These are phyloP conservation scores for Drosophila engyochracea DNA, from an alignment of 2,888 invertebrate genomes.

Conservation along the genomic window DNA sequence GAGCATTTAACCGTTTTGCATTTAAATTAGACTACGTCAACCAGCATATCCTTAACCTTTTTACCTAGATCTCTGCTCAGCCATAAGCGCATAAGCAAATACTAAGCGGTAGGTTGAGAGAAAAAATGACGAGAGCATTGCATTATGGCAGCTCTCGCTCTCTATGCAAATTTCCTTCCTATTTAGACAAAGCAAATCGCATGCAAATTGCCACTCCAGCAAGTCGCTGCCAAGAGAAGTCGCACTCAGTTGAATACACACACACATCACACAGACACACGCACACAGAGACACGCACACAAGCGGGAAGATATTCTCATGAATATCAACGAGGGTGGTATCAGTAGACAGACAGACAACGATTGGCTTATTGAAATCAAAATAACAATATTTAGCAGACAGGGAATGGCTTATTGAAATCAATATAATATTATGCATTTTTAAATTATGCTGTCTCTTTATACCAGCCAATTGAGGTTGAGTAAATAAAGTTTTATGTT, in stretches of 20 bases:
- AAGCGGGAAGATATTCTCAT: conserved; percentile 10
- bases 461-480: not conserved
- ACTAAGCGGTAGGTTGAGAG: conserved; percentile 24
- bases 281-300: conserved; percentile 11
- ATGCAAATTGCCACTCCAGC: conserved; percentile 79
- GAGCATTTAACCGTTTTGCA: conserved; percentile 56
- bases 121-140: conserved; percentile 51
- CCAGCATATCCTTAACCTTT: conserved; percentile 78
- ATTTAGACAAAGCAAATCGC: conserved; percentile 73
- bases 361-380: conserved; percentile 1
- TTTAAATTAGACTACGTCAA: conserved; percentile 64
- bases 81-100: conserved; percentile 60
- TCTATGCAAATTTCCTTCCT: conserved; percentile 64
- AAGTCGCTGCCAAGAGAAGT: conserved; percentile 57
- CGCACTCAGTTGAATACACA: conserved; percentile 39
- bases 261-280: conserved; percentile 18
- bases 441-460: no score
- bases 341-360: not conserved
- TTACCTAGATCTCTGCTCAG: conserved; percentile 72
- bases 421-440: conserved; percentile 1
- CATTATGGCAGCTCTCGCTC: conserved; percentile 67
- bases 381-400: not conserved
- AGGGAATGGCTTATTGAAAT: not conserved
- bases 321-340: conserved; percentile 51
- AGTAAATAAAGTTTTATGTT: not conserved